These are phyloP conservation scores for Bombus sylvicola DNA, from an alignment of 1,140 invertebrate genomes.

Conservation along the genomic window DNA sequence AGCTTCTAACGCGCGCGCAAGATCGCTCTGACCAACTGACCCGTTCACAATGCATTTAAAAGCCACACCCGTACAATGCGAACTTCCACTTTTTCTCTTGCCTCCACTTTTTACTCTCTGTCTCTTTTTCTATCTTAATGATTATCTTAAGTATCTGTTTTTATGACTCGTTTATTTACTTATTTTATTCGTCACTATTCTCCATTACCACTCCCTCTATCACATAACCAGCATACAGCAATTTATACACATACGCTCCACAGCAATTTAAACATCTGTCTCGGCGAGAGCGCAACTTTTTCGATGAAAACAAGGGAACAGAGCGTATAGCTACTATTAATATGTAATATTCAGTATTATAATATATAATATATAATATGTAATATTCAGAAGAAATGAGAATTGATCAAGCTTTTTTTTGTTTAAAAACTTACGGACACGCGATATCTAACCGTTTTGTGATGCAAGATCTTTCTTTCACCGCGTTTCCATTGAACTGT, in stretches of 20 bases:
- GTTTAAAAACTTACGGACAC: not conserved
- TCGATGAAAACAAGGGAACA: not conserved
- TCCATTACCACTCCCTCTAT: slow-evolving; percentile 28
- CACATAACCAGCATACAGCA: slow-evolving; percentile 19
- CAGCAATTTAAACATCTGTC: not conserved
- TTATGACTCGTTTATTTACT: slow-evolving; percentile 5
- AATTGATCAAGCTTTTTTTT: not conserved
- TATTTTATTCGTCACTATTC: slow-evolving; percentile 28
- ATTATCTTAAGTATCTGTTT: slow-evolving; percentile 23
- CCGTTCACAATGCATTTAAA: slow-evolving; percentile 60
- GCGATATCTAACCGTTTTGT: slow-evolving; percentile 8
- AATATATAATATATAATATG: not conserved
- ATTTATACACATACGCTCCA: slow-evolving; percentile 34
- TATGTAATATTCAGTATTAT: not conserved
- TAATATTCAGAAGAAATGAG: not conserved
- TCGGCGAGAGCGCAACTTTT: not conserved
- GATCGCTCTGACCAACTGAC: slow-evolving; percentile 57
- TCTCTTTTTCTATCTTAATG: slow-evolving; percentile 35
- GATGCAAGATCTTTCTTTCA: slow-evolving; percentile 49
- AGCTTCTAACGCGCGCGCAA: slow-evolving; percentile 51
- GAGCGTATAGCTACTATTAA: slow-evolving; percentile 12
- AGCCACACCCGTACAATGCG: slow-evolving; percentile 37
- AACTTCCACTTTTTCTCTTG: slow-evolving; percentile 48
- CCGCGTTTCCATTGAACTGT: not conserved
- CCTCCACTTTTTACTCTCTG: slow-evolving; percentile 10